Evolutionary conservation across 2,888 invertebrate genomes (phyloP).

Genomic region (Drosophila atripex): DNA sequence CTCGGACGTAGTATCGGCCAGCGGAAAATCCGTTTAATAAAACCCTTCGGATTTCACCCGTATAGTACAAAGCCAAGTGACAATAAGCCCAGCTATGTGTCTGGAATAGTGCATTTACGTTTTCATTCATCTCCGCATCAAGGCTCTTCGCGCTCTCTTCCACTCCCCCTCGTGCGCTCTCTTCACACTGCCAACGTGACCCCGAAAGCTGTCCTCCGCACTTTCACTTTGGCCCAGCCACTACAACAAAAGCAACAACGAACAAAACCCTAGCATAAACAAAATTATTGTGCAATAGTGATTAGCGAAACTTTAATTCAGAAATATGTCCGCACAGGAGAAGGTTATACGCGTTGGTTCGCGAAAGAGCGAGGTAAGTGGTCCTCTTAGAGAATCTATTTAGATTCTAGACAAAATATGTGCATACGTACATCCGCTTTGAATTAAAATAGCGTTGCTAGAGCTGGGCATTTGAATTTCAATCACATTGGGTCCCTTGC

Average conservation of each 20-base stretch:
- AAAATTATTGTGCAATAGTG: slow-evolving; percentile 68
- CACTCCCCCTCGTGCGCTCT: slow-evolving; percentile 8
- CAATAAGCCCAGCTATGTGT: slow-evolving; percentile 56
- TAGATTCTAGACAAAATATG: slow-evolving; percentile 15
- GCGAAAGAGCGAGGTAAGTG: slow-evolving; percentile 91
- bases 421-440: slow-evolving; percentile 48
- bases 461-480: slow-evolving; percentile 70
- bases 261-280: slow-evolving; percentile 37
- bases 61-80: slow-evolving; percentile 64
- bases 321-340: slow-evolving; percentile 66
- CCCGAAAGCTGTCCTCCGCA: slow-evolving; percentile 44
- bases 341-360: slow-evolving; percentile 91
- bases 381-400: background rate
- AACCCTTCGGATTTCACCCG: slow-evolving; percentile 28
- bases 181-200: slow-evolving; percentile 35
- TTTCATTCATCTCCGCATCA: slow-evolving; percentile 66
- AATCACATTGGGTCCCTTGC: slow-evolving; percentile 46
- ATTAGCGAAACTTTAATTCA: slow-evolving; percentile 32
- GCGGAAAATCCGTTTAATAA: slow-evolving; percentile 52
- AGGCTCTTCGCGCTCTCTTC: slow-evolving; percentile 5
- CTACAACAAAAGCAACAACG: slow-evolving; percentile 14
- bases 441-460: slow-evolving; percentile 11
- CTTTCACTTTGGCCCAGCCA: slow-evolving; percentile 34
- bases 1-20: slow-evolving; percentile 75
- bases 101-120: slow-evolving; percentile 49